Conservation (phyloP, 1,140 invertebrate species). For the Pachyrhynchus sulphureomaculatus region DNA sequence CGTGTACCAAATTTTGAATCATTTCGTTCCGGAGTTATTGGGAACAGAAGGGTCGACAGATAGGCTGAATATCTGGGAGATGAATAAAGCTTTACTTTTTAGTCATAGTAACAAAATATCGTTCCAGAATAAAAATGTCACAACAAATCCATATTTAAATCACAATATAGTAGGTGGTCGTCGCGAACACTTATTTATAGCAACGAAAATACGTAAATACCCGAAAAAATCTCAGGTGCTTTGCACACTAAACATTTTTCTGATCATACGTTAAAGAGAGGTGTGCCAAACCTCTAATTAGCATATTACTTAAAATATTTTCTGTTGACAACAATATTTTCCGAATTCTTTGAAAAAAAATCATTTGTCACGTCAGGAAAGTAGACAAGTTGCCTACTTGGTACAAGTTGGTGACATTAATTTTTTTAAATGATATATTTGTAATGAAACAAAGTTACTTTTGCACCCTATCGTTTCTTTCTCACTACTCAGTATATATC, state of each 20-base stretch:
- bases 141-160: not conserved
- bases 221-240: conserved; percentile 9
- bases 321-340: not conserved
- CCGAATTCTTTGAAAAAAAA: not conserved
- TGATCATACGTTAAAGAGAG: not conserved
- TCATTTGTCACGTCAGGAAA: not conserved
- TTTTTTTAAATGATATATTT: not conserved
- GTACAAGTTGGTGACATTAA: not conserved
- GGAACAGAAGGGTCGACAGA: no score
- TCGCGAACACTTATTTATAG: conserved; percentile 11
- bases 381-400: not conserved
- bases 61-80: no score
- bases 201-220: conserved; percentile 9
- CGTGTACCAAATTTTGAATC: no score
- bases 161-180: conserved; percentile 16
- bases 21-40: no score
- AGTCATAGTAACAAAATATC: no score
- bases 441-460: no score
- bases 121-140: not conserved
- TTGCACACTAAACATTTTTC: conserved; percentile 3
- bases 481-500: no score
- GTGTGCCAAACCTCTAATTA: conserved; percentile 1
- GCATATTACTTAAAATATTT: not conserved
- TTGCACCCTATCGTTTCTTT: no score
- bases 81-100: no score